Percentiles rank a stretch among this genome's conserved stretches.
These are phyloP conservation scores for Diplazon laetatorius DNA, from an alignment of 2,888 invertebrate genomes.

Conservation along the genomic window DNA sequence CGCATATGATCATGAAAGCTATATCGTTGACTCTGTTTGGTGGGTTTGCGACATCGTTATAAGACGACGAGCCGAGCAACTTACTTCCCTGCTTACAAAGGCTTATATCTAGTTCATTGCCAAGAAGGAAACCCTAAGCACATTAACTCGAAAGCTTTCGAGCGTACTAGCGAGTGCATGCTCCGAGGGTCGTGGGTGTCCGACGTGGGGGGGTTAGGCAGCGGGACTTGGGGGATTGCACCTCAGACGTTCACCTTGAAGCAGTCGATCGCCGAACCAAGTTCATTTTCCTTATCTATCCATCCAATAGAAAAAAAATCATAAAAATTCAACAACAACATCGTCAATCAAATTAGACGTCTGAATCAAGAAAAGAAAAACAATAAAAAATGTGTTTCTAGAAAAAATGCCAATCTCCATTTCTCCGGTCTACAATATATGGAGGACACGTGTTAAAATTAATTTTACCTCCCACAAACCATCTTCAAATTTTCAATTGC, in stretches of 20 bases:
- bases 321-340: not conserved
- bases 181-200: conserved; percentile 73
- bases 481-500: too few relatives aligned
- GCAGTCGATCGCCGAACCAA: conserved; percentile 55
- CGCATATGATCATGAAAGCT: not conserved
- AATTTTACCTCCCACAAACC: too few relatives aligned
- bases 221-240: conserved; percentile 21
- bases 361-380: not conserved
- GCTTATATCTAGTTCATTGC: conserved; percentile 79
- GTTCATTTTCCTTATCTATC: conserved; percentile 10
- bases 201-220: conserved; percentile 39
- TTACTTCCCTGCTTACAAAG: conserved; percentile 75
- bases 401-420: not conserved
- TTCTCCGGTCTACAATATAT: too few relatives aligned
- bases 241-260: conserved; percentile 58
- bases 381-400: not conserved
- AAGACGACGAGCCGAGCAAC: conserved; percentile 68
- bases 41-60: conserved; percentile 47
- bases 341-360: not conserved
- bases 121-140: conserved; percentile 81
- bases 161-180: conserved; percentile 69
- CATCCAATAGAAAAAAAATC: not conserved
- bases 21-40: conserved; percentile 41
- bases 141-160: conserved; percentile 77
- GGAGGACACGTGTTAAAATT: conserved; percentile 21